These are phyloP conservation scores for Sycophila sp. DNA, from an alignment of 1,140 invertebrate genomes.

Conservation along the genomic window DNA sequence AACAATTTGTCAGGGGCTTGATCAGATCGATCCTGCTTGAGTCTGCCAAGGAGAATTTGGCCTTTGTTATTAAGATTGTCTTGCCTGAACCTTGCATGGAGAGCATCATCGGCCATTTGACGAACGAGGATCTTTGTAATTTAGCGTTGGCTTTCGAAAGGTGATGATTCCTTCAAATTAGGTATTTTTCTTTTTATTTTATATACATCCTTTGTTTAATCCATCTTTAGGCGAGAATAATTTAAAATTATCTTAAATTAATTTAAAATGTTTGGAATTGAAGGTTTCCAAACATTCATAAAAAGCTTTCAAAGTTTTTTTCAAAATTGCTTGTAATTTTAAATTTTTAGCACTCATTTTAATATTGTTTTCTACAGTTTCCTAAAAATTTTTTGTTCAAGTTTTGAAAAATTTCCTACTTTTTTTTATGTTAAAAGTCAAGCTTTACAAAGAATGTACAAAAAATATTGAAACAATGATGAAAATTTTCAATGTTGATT, in stretches of 20 bases:
- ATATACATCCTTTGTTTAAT: background rate
- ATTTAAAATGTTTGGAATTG: too few species aligned
- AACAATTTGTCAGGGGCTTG: constrained; percentile 23
- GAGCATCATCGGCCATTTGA: constrained; percentile 20
- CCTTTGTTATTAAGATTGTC: background rate
- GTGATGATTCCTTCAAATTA: background rate
- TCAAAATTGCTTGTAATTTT: too few species aligned
- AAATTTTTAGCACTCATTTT: too few species aligned
- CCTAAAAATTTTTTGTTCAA: background rate
- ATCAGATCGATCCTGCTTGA: constrained; percentile 9
- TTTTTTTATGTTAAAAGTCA: background rate
- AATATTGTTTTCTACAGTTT: too few species aligned
- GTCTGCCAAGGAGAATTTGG: constrained; percentile 10
- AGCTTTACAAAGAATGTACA: too few species aligned
- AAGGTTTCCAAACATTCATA: too few species aligned
- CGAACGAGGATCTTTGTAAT: constrained; percentile 34
- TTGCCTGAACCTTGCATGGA: constrained; percentile 25
- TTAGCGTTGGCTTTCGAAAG: constrained; percentile 29
- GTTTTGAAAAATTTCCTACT: background rate
- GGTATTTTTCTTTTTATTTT: background rate
- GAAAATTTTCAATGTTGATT: background rate
- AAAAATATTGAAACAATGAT: background rate
- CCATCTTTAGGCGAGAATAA: too few species aligned
- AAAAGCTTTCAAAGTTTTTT: too few species aligned
- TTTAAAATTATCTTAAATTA: background rate